These are phyloP conservation scores for Stegastes partitus DNA, from an alignment of 2,113 vertebrate genomes.

Conservation along the genomic window DNA sequence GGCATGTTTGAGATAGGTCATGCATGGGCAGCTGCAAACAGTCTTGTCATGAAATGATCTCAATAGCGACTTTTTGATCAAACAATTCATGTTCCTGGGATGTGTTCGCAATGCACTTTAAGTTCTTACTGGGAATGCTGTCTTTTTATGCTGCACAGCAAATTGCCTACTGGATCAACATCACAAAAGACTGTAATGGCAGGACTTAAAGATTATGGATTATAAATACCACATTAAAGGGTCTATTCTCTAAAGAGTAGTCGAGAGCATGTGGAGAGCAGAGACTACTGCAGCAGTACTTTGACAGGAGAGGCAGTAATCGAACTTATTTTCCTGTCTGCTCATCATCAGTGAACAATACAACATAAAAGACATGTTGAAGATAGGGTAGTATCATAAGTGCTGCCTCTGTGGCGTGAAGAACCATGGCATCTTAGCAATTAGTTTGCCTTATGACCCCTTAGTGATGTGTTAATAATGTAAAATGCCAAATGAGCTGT, in stretches of 20 bases:
- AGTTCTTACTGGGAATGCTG: background rate
- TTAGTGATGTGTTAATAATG: background rate
- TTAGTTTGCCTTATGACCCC: background rate
- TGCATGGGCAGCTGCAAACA: slow-evolving; percentile 20
- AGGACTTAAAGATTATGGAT: slow-evolving; percentile 8
- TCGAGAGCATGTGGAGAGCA: background rate
- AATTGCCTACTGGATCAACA: slow-evolving; percentile 5
- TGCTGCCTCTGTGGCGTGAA: background rate
- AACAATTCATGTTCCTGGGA: background rate
- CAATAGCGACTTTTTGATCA: slow-evolving; percentile 10
- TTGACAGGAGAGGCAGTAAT: slow-evolving; percentile 5
- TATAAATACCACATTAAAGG: slow-evolving; percentile 44
- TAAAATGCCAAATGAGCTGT: background rate
- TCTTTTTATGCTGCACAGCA: background rate
- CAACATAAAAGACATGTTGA: slow-evolving; percentile 1
- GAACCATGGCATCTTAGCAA: slow-evolving; percentile 1
- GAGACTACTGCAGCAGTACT: slow-evolving; percentile 7
- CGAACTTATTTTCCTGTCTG: slow-evolving; percentile 23
- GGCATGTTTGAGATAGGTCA: slow-evolving; percentile 25
- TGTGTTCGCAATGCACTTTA: background rate
- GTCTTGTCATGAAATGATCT: background rate
- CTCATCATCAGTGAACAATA: slow-evolving; percentile 12
- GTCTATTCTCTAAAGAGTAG: background rate
- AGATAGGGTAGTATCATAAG: background rate
- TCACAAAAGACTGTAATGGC: slow-evolving; percentile 41